Percentiles rank a stretch among this genome's conserved stretches.
These are phyloP conservation scores for Lepidocyrtinus sp. DNA, from an alignment of 2,888 invertebrate genomes.

Conservation along the genomic window DNA sequence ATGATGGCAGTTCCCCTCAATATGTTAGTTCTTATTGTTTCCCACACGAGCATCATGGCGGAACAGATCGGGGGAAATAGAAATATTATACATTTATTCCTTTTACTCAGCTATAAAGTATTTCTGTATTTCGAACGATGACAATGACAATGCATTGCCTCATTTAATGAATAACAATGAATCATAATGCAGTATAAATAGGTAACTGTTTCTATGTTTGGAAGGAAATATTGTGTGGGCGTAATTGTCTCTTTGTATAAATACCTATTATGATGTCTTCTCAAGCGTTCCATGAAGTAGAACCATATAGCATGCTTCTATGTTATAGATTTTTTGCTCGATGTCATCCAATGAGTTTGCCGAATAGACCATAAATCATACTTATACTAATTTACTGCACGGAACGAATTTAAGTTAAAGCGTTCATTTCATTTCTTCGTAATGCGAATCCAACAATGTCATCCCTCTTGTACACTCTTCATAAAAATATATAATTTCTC, in stretches of 20 bases:
- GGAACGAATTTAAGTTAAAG: too few relatives aligned
- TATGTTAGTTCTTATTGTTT: conserved; percentile 26
- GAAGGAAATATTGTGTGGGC: not conserved
- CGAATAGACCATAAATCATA: too few relatives aligned
- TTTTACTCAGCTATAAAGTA: not conserved
- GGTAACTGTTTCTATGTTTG: not conserved
- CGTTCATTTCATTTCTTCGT: too few relatives aligned
- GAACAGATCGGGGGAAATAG: too few relatives aligned
- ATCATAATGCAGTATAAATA: not conserved
- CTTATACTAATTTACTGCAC: too few relatives aligned
- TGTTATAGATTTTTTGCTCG: not conserved
- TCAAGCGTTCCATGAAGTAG: not conserved
- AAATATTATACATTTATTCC: too few relatives aligned
- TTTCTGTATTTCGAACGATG: not conserved
- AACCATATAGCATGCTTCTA: not conserved
- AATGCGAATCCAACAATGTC: too few relatives aligned
- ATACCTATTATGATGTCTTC: not conserved
- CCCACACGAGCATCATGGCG: conserved; percentile 35
- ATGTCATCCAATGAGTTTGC: not conserved
- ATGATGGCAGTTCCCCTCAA: conserved; percentile 33
- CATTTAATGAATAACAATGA: not conserved
- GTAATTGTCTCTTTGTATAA: not conserved
- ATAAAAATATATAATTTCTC: too few relatives aligned
- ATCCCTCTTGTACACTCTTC: too few relatives aligned
- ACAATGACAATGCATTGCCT: not conserved